Percentiles rank a stretch among this genome's conserved stretches.
Conservation (phyloP, 2,888 invertebrate genomes). For the Ariolimax columbianus region DNA sequence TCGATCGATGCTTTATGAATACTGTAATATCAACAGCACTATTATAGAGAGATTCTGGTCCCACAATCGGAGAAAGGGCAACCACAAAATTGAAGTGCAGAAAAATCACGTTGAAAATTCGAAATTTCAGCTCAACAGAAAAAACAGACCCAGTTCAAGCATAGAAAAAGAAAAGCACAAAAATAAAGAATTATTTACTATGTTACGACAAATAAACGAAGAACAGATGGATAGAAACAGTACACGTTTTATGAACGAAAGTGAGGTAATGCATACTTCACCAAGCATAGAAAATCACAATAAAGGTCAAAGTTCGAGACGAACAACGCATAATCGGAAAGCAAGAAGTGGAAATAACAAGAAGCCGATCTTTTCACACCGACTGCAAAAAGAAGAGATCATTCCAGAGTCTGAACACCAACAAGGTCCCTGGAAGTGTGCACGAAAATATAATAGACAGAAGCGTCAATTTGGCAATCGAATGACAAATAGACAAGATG, state of each 20-base stretch:
- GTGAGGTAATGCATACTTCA: neutral
- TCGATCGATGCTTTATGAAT: conserved; percentile 17
- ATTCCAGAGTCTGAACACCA: neutral
- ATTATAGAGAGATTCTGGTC: conserved; percentile 4
- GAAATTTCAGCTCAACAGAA: neutral
- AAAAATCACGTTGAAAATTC: neutral
- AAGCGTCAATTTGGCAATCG: neutral
- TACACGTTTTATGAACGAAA: neutral
- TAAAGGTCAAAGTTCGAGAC: neutral
- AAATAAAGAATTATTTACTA: neutral
- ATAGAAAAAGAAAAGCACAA: neutral
- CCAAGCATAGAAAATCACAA: neutral
- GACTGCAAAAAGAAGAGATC: neutral
- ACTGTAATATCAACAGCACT: conserved; percentile 28
- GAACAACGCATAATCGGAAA: neutral
- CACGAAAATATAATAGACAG: neutral
- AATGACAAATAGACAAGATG: neutral
- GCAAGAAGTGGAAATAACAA: neutral
- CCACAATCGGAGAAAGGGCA: neutral
- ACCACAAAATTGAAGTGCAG: neutral
- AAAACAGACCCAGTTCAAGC: neutral
- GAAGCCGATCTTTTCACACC: neutral
- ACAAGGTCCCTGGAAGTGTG: neutral
- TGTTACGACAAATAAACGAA: neutral
- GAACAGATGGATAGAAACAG: neutral